A percentile compares a stretch with the other conserved stretches of the same genome.
These are phyloP conservation scores for Morinoia aosen DNA, from an alignment of 2,888 invertebrate species.

Conservation along the genomic window DNA sequence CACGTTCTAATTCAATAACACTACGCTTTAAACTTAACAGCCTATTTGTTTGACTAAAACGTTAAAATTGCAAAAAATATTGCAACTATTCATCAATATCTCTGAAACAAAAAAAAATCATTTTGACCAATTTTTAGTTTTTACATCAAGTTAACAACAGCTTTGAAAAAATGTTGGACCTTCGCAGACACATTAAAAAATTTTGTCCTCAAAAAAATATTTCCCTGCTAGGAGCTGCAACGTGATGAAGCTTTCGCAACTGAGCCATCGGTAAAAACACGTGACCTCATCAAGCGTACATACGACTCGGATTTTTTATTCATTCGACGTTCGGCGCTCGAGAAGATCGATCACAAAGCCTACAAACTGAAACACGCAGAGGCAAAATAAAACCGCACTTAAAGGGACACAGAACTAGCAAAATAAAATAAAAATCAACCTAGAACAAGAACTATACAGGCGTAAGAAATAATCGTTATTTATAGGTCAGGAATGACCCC, in stretches of 20 bases:
- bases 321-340: neutral
- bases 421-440: neutral
- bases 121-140: no score
- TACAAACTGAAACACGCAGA: neutral
- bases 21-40: no score
- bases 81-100: no score
- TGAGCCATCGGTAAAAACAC: neutral
- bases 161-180: no score
- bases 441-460: neutral
- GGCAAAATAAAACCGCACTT: neutral
- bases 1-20: no score
- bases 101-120: no score
- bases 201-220: no score
- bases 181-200: no score
- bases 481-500: slow-evolving; percentile 33
- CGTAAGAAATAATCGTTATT: neutral
- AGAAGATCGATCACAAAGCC: neutral
- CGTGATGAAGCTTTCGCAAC: neutral
- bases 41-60: no score
- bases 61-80: no score
- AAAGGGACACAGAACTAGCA: neutral
- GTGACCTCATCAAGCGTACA: neutral
- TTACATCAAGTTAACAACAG: no score
- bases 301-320: neutral
- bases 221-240: neutral